Evolutionary conservation across 2,113 vertebrate species (phyloP), one percentile per base, ranked within the genome.

Genomic region (Cebidichthys violaceus): DNA sequence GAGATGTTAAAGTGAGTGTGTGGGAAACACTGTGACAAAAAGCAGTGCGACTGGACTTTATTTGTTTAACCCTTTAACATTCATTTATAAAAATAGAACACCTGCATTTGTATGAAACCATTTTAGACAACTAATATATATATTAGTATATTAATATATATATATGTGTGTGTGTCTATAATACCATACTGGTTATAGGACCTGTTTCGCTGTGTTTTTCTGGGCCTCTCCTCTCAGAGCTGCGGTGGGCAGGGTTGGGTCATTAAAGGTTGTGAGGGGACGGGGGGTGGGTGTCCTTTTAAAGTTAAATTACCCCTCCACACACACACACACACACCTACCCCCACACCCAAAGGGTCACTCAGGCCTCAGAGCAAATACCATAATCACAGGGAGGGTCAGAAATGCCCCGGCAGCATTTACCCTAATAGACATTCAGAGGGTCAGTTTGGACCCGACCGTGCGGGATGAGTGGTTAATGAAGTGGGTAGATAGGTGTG

Each of bases 331-430:
- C 50, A 15, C 47, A 24, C 22, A 10, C 22, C 22, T 18, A n/a
- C 78, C 13, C 70, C 11, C 60, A 67, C 61, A 80, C 71, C 61
- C 66, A 81, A 27, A 78, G 82, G 83, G 81, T 77, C 76, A 86
- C 68, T 82, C 55, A 79, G 37, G 45, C 41, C 77, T 79, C 70
- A 67, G 20, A 68, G 61, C 27, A 87, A 88, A 88, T 77, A 75
- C 70, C 43, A 72, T 83, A 84, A 91, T 92, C 79, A 82, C 83
- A 84, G 84, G 83, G 80, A 87, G 80, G 75, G 70, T 73, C 81
- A 77, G 47, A 66, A 86, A 81, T 85, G 41, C 85, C 79, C 43
- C 2, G 20, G 76, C 68, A 41, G 59, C 22, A 24, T 37, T 73
- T 14, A 2, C 43, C 29, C n/a, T 55, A 31, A 27, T 57, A 29